Evolutionary conservation across 1,140 invertebrate species (phyloP).

Genomic region (Muscidifurax raptorellus): DNA sequence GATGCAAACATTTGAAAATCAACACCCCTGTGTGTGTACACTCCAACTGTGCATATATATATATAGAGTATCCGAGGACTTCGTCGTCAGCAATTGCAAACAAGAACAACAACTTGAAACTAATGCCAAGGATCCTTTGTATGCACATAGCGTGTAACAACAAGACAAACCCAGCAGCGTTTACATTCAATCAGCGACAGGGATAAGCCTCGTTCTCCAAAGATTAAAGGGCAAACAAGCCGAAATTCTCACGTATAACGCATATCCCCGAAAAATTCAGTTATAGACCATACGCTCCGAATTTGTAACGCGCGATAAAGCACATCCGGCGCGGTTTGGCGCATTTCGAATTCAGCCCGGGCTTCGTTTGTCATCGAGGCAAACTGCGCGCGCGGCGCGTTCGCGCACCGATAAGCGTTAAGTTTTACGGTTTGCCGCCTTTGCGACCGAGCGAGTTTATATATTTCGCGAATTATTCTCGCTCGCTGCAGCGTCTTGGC

Average conservation of each 20-base stretch:
- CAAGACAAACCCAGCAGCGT: background rate
- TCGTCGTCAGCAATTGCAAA: background rate
- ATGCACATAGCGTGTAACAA: background rate
- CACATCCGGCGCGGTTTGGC: background rate
- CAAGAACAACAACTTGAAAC: background rate
- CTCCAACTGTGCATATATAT: background rate
- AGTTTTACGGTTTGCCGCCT: slow-evolving; percentile 19
- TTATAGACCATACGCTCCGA: background rate
- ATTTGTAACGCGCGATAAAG: background rate
- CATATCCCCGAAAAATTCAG: background rate
- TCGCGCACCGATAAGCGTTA: slow-evolving; percentile 20
- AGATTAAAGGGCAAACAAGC: background rate
- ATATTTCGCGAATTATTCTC: slow-evolving; percentile 2
- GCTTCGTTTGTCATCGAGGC: slow-evolving; percentile 32
- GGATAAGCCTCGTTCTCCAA: background rate
- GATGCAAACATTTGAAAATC: background rate
- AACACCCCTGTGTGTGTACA: background rate
- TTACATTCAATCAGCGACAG: too few relatives aligned
- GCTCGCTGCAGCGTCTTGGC: background rate
- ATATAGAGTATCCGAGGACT: too few relatives aligned
- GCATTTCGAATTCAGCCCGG: background rate
- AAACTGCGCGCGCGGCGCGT: background rate
- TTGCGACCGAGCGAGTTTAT: background rate
- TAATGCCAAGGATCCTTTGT: background rate
- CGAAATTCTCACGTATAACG: too few relatives aligned